Conservation (phyloP, 1,140 invertebrate species). For the Drosophila obscura region DNA sequence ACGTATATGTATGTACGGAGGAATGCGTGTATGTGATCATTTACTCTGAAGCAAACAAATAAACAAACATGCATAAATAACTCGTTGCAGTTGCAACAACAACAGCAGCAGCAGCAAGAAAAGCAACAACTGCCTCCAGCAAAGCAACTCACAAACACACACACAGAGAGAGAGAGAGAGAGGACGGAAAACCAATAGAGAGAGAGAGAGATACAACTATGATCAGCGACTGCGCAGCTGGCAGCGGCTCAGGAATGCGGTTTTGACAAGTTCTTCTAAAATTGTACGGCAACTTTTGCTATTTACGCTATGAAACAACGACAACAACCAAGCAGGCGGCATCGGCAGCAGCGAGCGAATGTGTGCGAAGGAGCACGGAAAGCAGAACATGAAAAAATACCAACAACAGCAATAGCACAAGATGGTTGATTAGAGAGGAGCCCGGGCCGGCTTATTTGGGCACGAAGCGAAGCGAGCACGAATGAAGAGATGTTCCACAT, state of each 20-base stretch:
- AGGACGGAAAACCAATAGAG: background rate
- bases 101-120: constrained; percentile 22
- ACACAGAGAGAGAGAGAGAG: constrained; percentile 2
- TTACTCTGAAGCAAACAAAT: constrained; percentile 80
- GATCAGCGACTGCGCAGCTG: constrained; percentile 46
- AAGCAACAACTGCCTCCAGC: constrained; percentile 64
- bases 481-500: no score
- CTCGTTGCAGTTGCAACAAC: constrained; percentile 76
- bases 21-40: constrained; percentile 69
- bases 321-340: constrained; percentile 27
- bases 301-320: constrained; percentile 81
- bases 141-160: constrained; percentile 54
- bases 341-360: constrained; percentile 40
- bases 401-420: constrained; percentile 34
- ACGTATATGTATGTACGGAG: constrained; percentile 13
- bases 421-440: constrained; percentile 11
- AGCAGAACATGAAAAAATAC: constrained; percentile 75
- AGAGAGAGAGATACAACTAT: background rate
- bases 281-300: constrained; percentile 83
- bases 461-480: no score
- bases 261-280: constrained; percentile 84
- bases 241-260: constrained; percentile 74
- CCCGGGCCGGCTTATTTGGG: no score
- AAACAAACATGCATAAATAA: constrained; percentile 83
- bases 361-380: constrained; percentile 79